Evolutionary conservation across 2,797 vertebrate genomes (phyloP).

Genomic region (Enoplosus armatus): DNA sequence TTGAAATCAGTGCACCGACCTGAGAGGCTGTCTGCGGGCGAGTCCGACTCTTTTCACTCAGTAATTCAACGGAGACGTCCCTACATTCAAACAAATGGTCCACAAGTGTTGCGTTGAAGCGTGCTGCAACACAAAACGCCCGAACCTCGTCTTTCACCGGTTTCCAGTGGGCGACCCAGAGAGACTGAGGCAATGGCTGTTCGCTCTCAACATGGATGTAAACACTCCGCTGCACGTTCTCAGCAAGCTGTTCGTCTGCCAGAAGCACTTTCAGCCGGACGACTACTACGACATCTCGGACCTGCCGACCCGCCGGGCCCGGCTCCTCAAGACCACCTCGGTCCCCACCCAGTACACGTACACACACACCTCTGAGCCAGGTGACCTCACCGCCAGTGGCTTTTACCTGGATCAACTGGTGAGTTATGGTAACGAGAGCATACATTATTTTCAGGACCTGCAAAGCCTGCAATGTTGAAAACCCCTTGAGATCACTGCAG

Average conservation of each 20-base stretch:
- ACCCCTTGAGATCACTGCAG: not conserved
- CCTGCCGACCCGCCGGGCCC: not conserved
- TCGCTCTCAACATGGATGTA: slow-evolving; percentile 31
- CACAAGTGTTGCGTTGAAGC: slow-evolving; percentile 35
- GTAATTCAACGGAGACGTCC: not conserved
- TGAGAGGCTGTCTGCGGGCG: no score
- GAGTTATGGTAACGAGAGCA: not conserved
- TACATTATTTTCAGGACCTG: no score
- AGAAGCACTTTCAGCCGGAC: slow-evolving; percentile 48
- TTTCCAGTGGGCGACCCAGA: slow-evolving; percentile 39
- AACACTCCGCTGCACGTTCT: slow-evolving; percentile 39
- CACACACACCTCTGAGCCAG: not conserved
- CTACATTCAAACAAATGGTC: slow-evolving; percentile 30
- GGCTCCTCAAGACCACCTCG: slow-evolving; percentile 40
- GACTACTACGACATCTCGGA: slow-evolving; percentile 26
- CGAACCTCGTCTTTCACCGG: slow-evolving; percentile 43
- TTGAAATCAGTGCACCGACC: slow-evolving; percentile 19
- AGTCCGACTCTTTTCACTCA: no score
- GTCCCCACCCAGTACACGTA: slow-evolving; percentile 28
- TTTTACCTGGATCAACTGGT: slow-evolving; percentile 8
- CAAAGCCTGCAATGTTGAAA: not conserved
- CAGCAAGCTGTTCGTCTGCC: slow-evolving; percentile 48
- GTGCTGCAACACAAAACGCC: slow-evolving; percentile 18
- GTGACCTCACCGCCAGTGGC: not conserved
- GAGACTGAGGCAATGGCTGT: slow-evolving; percentile 51